A percentile compares a stretch with the other conserved stretches of the same genome.
Evolutionary conservation across 2,888 invertebrate genomes (phyloP).

Genomic region (Malacosoma neustria): DNA sequence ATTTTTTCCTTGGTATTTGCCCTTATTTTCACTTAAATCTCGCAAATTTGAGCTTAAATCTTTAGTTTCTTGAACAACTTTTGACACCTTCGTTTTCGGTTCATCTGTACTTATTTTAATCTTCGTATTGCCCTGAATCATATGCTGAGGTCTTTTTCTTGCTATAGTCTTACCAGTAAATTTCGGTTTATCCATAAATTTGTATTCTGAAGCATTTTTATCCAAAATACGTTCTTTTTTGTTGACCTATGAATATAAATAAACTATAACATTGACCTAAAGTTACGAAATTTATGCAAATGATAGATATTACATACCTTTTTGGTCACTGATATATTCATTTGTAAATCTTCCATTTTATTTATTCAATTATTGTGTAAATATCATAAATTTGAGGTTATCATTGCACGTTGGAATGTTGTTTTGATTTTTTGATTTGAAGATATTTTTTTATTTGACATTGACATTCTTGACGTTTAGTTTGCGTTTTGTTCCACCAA

Average conservation of each 20-base stretch:
- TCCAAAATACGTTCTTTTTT: constrained; percentile 29
- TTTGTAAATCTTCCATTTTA: constrained; percentile 66
- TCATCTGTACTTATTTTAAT: constrained; percentile 30
- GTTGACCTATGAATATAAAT: constrained; percentile 26
- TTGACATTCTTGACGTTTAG: not conserved
- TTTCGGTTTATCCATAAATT: constrained; percentile 54
- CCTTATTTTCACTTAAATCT: constrained; percentile 64
- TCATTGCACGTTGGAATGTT: not conserved
- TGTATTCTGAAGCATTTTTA: constrained; percentile 46
- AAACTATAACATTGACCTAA: constrained; percentile 1
- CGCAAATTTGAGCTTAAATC: constrained; percentile 40
- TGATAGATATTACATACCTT: constrained; percentile 37
- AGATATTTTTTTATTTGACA: no score
- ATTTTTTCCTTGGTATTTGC: constrained; percentile 55
- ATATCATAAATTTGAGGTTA: constrained; percentile 11
- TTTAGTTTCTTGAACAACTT: constrained; percentile 24
- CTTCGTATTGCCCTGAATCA: constrained; percentile 19
- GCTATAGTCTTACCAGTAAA: constrained; percentile 62
- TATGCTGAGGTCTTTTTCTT: constrained; percentile 50
- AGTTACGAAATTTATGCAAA: not conserved
- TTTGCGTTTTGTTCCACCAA: not conserved
- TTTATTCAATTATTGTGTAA: not conserved
- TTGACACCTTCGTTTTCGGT: constrained; percentile 39
- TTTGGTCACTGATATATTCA: constrained; percentile 53
- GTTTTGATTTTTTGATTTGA: not conserved